Evolutionary conservation across 2,113 vertebrate genomes (phyloP), one percentile per base, ranked within the genome.

Genomic region (Oreocharis arfaki): DNA sequence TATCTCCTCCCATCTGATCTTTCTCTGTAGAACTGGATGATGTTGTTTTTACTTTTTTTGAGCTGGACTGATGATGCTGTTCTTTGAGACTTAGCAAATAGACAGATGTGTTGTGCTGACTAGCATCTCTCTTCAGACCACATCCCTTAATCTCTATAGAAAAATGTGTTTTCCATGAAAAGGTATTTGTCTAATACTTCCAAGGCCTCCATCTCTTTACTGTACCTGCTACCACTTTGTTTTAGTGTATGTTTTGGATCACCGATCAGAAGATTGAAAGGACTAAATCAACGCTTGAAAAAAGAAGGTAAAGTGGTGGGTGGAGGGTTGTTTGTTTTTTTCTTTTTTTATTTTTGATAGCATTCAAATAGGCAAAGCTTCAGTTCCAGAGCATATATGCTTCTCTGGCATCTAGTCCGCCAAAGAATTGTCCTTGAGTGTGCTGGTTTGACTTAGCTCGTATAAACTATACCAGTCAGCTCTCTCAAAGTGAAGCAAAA

Each of bases 401-500:
- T 26, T 73, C 23, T 86, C 50, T 81, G 67, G 27, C 27, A 84
- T 63, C 35, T 23, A 52, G 14, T 89, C 47, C 44, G 23, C 37
- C 35, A 61, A 42, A 53, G 39, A 53, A 39, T 20, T 75, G 80
- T 84, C 74, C 81, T 91, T 94, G 91, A 46, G 27, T 56, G 49
- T 78, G 28, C 37, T 78, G 55, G 41, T 95, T 76, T 91, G 93
- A 92, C 49, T 92, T 81, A 32, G 5, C 35, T 65, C 6, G 2
- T 67, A 27, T 64, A 50, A 95, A 94, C 73, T 46, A 7, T 44
- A 60, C n/a, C 18, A 56, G 57, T 89, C 95, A 91, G 84, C 77
- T 90, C 76, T 86, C 77, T 82, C 60, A 39, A 77, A 88, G 20
- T 92, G 84, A 95, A 81, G 56, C 50, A 95, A 95, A 95, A 82